phyloP scores from a whole-genome alignment of 2,888 invertebrate species.

The Prosopocoilus inquinatus region DNA sequence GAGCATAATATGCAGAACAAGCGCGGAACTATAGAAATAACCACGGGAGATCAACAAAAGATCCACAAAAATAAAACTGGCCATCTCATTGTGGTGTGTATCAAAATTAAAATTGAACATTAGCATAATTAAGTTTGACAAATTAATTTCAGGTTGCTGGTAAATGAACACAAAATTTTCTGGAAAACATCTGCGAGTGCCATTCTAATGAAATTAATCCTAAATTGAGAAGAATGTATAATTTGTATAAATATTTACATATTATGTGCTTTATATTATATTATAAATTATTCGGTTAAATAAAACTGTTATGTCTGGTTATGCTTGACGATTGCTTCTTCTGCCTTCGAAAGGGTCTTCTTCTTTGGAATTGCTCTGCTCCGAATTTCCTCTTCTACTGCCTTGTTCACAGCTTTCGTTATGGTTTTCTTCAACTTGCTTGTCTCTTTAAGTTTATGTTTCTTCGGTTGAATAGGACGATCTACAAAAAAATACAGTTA shows the following conservation, averaged over 20 bases:
- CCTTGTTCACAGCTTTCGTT: slow-evolving; percentile 68
- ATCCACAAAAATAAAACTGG: slow-evolving; percentile 80
- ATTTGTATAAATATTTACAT: slow-evolving; percentile 6
- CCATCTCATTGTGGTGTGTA: slow-evolving; percentile 76
- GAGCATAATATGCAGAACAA: slow-evolving; percentile 85
- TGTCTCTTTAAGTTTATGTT: slow-evolving; percentile 56
- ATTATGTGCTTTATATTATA: slow-evolving; percentile 16
- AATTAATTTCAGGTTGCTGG: slow-evolving; percentile 31
- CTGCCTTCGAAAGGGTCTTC: slow-evolving; percentile 54
- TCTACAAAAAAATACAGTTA: slow-evolving; percentile 48
- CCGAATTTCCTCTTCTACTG: slow-evolving; percentile 65
- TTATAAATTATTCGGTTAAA: slow-evolving; percentile 12
- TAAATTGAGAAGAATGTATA: slow-evolving; percentile 10
- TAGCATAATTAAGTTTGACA: slow-evolving; percentile 5
- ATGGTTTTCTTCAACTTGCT: slow-evolving; percentile 66
- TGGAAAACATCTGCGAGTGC: no score
- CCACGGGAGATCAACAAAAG: slow-evolving; percentile 69
- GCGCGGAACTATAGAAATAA: slow-evolving; percentile 81
- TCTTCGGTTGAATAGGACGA: slow-evolving; percentile 66
- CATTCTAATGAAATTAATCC: slow-evolving; percentile 8
- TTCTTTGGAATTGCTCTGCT: slow-evolving; percentile 54
- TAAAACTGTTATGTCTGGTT: slow-evolving; percentile 25
- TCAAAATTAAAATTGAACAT: neutral
- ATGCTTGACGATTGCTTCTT: slow-evolving; percentile 53
- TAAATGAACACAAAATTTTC: slow-evolving; percentile 12